These are phyloP conservation scores for Homarus americanus DNA, from an alignment of 1,140 invertebrate species.

Conservation along the genomic window DNA sequence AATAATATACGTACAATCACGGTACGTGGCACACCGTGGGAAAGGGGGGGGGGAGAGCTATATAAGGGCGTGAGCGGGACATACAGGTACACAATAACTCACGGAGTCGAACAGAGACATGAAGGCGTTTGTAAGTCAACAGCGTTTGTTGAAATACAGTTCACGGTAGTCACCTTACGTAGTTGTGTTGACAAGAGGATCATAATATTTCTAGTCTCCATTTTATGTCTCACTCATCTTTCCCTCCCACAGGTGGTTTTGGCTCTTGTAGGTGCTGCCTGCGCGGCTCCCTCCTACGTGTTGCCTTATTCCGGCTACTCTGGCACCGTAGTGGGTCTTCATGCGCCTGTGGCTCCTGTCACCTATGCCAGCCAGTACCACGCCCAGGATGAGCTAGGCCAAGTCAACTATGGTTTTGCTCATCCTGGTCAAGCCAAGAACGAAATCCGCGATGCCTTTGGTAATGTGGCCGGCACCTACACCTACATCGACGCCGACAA, in stretches of 20 bases:
- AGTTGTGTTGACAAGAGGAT: too few relatives aligned
- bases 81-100: too few relatives aligned
- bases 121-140: too few relatives aligned
- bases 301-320: background rate
- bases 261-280: conserved; percentile 21
- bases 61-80: too few relatives aligned
- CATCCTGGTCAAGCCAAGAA: conserved; percentile 35
- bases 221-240: too few relatives aligned
- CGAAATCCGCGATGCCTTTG: conserved; percentile 58
- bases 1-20: too few relatives aligned
- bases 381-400: conserved; percentile 50
- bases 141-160: too few relatives aligned
- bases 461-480: conserved; percentile 74
- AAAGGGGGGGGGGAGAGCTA: too few relatives aligned
- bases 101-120: too few relatives aligned
- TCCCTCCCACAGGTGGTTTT: conserved; percentile 15
- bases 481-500: conserved; percentile 81
- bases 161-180: too few relatives aligned
- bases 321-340: conserved; percentile 3
- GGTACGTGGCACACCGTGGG: too few relatives aligned
- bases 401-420: conserved; percentile 49
- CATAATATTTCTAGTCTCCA: too few relatives aligned
- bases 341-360: background rate
- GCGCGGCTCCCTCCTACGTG: conserved; percentile 14
- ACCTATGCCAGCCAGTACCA: conserved; percentile 23